Evolutionary conservation across 53 echinoderm and acorn worm genomes (phyloP).

Genomic region (Astropecten irregularis): DNA sequence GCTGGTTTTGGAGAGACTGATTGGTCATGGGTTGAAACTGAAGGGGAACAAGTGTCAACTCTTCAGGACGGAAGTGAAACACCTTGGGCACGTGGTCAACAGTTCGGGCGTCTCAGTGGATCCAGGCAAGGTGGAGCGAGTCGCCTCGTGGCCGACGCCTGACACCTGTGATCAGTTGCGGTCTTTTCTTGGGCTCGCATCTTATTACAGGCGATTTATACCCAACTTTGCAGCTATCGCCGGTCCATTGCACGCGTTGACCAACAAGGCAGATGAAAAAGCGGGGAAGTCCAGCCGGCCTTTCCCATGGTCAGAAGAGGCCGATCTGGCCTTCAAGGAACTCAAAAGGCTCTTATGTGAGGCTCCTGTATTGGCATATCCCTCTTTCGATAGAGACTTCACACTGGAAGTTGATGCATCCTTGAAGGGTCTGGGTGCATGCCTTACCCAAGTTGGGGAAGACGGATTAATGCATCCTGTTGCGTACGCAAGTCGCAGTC

Average conservation of each 20-base stretch:
- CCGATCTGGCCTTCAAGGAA: slow-evolving; percentile 14
- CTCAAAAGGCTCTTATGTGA: slow-evolving; percentile 20
- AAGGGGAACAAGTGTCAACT: neutral
- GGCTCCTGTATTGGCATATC: slow-evolving; percentile 56
- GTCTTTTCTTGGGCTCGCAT: neutral
- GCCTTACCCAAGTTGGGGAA: slow-evolving; percentile 32
- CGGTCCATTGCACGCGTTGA: neutral
- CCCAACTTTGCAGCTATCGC: neutral
- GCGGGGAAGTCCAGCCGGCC: neutral
- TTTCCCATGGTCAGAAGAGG: slow-evolving; percentile 45
- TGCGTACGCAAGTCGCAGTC: slow-evolving; percentile 50
- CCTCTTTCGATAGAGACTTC: slow-evolving; percentile 30
- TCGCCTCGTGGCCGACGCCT: neutral
- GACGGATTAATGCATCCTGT: slow-evolving; percentile 29
- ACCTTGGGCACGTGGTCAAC: neutral
- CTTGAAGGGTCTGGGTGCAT: no score
- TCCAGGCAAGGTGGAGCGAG: neutral
- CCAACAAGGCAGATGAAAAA: neutral
- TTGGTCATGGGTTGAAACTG: neutral
- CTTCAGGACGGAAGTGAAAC: neutral
- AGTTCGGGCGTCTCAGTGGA: neutral
- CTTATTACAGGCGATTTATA: neutral
- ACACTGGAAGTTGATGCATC: slow-evolving; percentile 51
- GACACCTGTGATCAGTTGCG: neutral
- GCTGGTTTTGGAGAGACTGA: neutral